Evolutionary conservation across 37 sponge, comb jelly and placozoan genomes (phyloP).

Genomic region (Eunapius fragilis): DNA sequence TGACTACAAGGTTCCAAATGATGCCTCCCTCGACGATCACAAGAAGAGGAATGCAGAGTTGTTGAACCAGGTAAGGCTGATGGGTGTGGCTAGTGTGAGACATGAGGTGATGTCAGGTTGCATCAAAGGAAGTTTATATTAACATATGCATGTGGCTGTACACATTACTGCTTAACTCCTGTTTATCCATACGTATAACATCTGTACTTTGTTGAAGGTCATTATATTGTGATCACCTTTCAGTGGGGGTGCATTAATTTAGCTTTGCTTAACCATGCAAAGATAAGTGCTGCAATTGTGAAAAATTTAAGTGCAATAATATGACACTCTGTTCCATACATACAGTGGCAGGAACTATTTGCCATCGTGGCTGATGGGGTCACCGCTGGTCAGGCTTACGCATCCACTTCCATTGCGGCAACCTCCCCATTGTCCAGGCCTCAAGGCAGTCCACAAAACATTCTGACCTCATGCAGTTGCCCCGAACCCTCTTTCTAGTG

Average conservation of each 20-base stretch:
- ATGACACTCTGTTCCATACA: conserved; percentile 5
- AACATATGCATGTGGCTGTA: no score
- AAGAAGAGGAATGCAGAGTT: conserved; percentile 24
- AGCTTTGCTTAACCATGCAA: no score
- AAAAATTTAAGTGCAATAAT: no score
- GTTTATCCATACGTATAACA: no score
- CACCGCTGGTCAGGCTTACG: not conserved
- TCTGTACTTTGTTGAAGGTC: no score
- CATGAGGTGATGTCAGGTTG: not conserved
- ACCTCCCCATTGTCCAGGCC: not conserved
- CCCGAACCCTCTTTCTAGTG: conserved; percentile 1
- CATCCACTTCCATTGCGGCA: no score
- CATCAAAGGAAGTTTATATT: no score
- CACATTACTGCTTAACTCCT: no score
- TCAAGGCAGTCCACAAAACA: conserved; percentile 3
- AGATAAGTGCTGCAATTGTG: no score
- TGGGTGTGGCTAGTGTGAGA: not conserved
- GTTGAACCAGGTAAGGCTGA: not conserved
- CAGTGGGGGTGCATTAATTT: no score
- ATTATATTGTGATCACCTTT: no score
- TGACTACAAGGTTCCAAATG: conserved; percentile 73
- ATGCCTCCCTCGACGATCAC: conserved; percentile 38
- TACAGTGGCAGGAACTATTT: not conserved
- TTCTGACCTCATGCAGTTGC: conserved; percentile 9
- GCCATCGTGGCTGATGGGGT: conserved; percentile 4